These are phyloP conservation scores for Albula goreensis DNA, from an alignment of 2,113 vertebrate genomes.

Conservation along the genomic window DNA sequence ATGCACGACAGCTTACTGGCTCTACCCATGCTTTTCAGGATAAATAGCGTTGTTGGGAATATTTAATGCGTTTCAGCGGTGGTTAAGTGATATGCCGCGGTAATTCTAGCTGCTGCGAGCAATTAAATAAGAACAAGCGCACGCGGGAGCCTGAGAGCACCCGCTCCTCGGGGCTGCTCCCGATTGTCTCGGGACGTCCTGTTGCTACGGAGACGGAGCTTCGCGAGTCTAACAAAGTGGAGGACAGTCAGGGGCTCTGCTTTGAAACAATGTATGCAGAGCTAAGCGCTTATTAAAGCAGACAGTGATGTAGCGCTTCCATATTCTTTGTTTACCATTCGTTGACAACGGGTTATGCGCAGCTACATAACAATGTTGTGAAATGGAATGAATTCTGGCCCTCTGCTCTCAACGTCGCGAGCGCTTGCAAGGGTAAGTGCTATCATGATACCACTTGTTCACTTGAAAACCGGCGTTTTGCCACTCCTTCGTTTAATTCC, in stretches of 20 bases:
- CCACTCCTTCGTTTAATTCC: too few species aligned
- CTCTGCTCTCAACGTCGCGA: neutral
- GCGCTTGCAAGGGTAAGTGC: neutral
- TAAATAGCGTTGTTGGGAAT: neutral
- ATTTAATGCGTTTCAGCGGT: neutral
- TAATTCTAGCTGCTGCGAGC: slow-evolving; percentile 1
- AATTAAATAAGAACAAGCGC: slow-evolving; percentile 12
- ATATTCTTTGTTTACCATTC: neutral
- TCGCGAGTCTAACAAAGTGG: slow-evolving; percentile 21
- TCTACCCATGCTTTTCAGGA: too few species aligned
- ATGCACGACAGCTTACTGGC: too few species aligned
- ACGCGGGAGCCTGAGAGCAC: neutral
- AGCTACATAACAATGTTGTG: neutral
- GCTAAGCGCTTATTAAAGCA: neutral
- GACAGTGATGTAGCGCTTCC: neutral
- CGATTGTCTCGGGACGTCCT: slow-evolving; percentile 31
- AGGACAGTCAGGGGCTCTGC: slow-evolving; percentile 35
- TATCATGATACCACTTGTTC: too few species aligned
- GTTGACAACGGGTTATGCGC: neutral
- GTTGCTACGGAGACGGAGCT: slow-evolving; percentile 62
- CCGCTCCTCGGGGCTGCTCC: slow-evolving; percentile 19
- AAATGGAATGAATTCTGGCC: neutral
- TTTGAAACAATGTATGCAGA: slow-evolving; percentile 33
- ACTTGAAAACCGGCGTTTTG: too few species aligned
- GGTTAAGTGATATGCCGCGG: slow-evolving; percentile 30